Conservation (phyloP, 2,797 vertebrate species). For the Phoebastria nigripes region DNA sequence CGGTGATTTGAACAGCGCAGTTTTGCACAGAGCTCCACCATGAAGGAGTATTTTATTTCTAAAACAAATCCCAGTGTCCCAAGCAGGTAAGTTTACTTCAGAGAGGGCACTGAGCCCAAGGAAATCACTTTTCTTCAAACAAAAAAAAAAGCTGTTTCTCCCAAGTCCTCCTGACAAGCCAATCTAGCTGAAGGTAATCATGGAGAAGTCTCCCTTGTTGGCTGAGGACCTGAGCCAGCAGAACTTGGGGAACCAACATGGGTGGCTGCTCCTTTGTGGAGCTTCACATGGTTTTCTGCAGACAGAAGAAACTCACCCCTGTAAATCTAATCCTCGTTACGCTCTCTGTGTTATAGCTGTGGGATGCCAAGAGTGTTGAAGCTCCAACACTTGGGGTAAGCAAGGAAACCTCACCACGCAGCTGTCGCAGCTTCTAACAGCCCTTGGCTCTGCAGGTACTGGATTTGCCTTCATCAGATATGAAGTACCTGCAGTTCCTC, state of each 20-base stretch:
- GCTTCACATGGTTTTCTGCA: neutral
- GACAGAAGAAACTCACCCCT: neutral
- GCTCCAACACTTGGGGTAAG: neutral
- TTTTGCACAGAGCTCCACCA: neutral
- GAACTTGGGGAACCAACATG: neutral
- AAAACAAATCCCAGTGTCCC: neutral
- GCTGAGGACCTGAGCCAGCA: neutral
- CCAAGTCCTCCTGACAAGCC: neutral
- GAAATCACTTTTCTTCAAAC: neutral
- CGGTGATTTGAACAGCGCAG: neutral
- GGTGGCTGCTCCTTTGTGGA: neutral
- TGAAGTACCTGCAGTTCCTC: neutral
- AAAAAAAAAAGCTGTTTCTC: neutral
- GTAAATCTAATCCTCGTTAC: neutral
- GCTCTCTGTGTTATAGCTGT: neutral
- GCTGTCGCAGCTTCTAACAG: neutral
- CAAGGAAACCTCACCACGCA: accelerated
- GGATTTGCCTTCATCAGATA: neutral
- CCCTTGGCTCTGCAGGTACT: neutral
- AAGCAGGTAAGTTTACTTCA: neutral
- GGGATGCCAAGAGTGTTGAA: neutral
- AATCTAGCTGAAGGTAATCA: neutral
- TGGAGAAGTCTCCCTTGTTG: neutral
- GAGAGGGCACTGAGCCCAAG: neutral
- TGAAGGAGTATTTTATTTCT: neutral